A percentile compares a stretch with the other conserved stretches of the same genome.
Evolutionary conservation across 2,888 invertebrate species (phyloP).

Genomic region (Tinea semifulvella): DNA sequence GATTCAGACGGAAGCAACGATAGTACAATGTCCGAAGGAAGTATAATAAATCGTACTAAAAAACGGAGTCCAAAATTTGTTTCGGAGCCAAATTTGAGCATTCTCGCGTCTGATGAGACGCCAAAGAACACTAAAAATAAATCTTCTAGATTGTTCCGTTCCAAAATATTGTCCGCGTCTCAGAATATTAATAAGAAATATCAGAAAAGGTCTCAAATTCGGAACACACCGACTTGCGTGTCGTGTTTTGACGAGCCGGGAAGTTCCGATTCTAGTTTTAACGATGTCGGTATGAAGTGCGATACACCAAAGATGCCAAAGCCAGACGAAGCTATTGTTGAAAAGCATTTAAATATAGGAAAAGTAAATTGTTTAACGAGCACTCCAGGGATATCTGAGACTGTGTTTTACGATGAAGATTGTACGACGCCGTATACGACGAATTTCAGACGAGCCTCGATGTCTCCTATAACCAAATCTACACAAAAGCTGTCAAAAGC

Average conservation of each 20-base stretch:
- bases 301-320: constrained; percentile 37
- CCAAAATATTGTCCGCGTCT: constrained; percentile 41
- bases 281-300: constrained; percentile 38
- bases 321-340: constrained; percentile 22
- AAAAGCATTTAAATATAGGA: constrained; percentile 19
- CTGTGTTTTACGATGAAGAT: constrained; percentile 34
- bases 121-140: constrained; percentile 52
- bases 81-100: constrained; percentile 56
- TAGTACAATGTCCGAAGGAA: constrained; percentile 55
- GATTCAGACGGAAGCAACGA: constrained; percentile 55
- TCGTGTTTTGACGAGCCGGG: constrained; percentile 53
- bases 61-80: constrained; percentile 58
- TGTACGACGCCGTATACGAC: constrained; percentile 48
- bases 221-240: constrained; percentile 51
- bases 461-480: constrained; percentile 90
- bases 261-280: no score
- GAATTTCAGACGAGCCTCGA: constrained; percentile 73
- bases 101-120: constrained; percentile 45
- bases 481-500: constrained; percentile 87
- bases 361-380: constrained; percentile 51
- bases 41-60: constrained; percentile 35
- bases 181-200: constrained; percentile 49
- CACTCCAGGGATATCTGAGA: constrained; percentile 47
- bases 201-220: constrained; percentile 39
- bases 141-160: constrained; percentile 45